These are phyloP conservation scores for Ecdyonurus torrentis DNA, from an alignment of 2,888 invertebrate species.

Conservation along the genomic window DNA sequence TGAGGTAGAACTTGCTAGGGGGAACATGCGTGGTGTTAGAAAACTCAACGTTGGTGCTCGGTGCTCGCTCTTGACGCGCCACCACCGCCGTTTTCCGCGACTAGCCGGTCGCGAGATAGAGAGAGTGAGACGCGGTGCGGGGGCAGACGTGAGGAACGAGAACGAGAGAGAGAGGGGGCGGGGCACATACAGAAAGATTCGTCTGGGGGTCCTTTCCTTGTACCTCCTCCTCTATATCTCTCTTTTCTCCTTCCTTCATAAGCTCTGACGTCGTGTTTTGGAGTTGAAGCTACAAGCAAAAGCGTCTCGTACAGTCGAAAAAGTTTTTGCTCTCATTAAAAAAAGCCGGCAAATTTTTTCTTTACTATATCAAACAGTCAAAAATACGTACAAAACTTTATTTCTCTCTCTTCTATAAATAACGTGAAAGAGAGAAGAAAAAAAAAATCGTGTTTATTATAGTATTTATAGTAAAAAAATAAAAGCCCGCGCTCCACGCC, in stretches of 20 bases:
- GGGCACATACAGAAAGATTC: background rate
- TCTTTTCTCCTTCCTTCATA: background rate
- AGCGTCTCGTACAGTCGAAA: too few species aligned
- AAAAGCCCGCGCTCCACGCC: too few species aligned
- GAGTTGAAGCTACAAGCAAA: too few species aligned
- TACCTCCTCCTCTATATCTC: background rate
- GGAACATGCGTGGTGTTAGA: background rate
- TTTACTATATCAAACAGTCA: too few species aligned
- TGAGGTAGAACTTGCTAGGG: background rate
- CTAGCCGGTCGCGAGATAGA: background rate
- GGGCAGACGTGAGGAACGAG: background rate
- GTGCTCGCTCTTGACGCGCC: background rate
- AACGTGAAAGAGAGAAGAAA: too few species aligned
- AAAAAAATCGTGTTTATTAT: too few species aligned
- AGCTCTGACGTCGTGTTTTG: background rate
- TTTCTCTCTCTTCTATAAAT: too few species aligned
- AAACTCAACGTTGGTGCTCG: background rate
- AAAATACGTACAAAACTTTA: too few species aligned
- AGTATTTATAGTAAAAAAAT: too few species aligned
- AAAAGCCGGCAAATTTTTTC: too few species aligned
- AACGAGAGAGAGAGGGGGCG: background rate
- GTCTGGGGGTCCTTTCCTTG: background rate
- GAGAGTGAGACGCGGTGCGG: too few species aligned
- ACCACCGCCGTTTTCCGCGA: background rate
- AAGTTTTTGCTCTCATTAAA: too few species aligned